phyloP scores from a whole-genome alignment of 2,797 vertebrate species.

The Chromobotia macracanthus region DNA sequence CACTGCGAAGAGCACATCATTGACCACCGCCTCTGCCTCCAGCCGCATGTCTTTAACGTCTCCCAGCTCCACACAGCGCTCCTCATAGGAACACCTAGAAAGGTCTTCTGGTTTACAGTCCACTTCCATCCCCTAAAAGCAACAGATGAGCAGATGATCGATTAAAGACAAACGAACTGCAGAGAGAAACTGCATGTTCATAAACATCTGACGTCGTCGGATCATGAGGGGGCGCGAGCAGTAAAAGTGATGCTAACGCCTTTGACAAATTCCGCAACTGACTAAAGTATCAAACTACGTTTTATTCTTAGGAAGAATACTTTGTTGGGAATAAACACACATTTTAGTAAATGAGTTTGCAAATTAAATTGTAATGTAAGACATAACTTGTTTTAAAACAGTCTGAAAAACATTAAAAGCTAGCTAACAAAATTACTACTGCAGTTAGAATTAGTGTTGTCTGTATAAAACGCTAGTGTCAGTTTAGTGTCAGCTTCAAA shows the following conservation, averaged over 20 bases:
- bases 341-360: not conserved
- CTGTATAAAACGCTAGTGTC: not conserved
- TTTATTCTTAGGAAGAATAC: not conserved
- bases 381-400: not conserved
- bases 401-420: not conserved
- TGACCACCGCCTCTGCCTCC: conserved; percentile 94
- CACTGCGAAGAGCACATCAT: conserved; percentile 93
- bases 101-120: conserved; percentile 84
- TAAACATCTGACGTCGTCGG: conserved; percentile 23
- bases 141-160: not conserved
- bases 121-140: conserved; percentile 85
- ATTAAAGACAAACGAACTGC: not conserved
- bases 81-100: conserved; percentile 76
- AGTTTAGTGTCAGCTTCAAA: too few relatives aligned
- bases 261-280: not conserved
- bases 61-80: conserved; percentile 79
- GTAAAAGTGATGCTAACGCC: not conserved
- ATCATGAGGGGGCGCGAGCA: conserved; percentile 11
- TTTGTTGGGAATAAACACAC: not conserved
- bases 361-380: not conserved
- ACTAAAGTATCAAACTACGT: not conserved
- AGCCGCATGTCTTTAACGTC: conserved; percentile 94
- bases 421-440: not conserved
- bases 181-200: not conserved
- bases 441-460: not conserved